Conservation (phyloP, 2,797 vertebrate genomes). For the Alcedo atthis region DNA sequence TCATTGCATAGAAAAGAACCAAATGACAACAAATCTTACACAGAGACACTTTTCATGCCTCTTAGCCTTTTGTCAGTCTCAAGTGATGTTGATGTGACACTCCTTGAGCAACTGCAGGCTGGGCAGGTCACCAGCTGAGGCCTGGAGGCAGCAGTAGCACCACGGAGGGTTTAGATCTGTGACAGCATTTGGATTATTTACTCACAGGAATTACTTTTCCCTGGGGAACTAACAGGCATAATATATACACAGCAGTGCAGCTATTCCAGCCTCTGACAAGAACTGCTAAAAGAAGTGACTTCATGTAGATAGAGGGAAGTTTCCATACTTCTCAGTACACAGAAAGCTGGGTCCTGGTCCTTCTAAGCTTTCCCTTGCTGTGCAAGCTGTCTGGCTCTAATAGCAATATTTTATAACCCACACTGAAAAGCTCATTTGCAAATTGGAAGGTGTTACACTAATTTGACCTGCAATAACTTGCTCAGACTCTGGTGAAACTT, state of each 20-base stretch:
- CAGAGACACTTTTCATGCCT: not conserved
- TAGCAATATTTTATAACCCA: not conserved
- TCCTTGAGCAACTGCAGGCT: not conserved
- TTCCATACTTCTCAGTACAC: not conserved
- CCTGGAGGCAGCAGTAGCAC: not conserved
- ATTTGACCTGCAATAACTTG: slow-evolving; percentile 16
- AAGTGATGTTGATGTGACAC: not conserved
- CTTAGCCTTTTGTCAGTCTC: not conserved
- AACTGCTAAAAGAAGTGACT: not conserved
- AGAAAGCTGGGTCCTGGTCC: not conserved
- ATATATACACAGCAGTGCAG: not conserved
- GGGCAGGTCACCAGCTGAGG: not conserved
- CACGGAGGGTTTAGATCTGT: not conserved
- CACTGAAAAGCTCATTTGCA: not conserved
- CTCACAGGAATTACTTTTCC: not conserved
- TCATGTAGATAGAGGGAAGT: not conserved
- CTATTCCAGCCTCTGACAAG: not conserved
- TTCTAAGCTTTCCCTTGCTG: not conserved
- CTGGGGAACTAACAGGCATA: not conserved
- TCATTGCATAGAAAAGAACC: not conserved
- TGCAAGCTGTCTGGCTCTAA: not conserved
- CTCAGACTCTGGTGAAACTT: not conserved
- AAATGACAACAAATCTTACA: not conserved
- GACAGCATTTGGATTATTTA: not conserved
- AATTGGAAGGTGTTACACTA: not conserved